phyloP scores from a whole-genome alignment of 1,140 invertebrate species.

The Papilio aristodemus region DNA sequence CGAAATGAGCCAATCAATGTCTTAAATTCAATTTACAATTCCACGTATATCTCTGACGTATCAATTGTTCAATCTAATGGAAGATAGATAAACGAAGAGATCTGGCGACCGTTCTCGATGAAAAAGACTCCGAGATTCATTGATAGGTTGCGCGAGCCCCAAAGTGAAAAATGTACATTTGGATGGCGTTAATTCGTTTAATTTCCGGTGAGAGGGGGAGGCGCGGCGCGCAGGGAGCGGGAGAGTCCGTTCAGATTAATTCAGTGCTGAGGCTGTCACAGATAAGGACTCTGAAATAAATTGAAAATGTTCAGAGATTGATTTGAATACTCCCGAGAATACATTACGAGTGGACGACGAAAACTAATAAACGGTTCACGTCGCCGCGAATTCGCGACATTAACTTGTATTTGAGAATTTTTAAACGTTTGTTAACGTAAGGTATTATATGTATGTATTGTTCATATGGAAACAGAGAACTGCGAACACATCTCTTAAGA shows the following conservation, averaged over 20 bases:
- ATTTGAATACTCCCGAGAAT: slow-evolving; percentile 76
- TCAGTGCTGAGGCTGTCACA: slow-evolving; percentile 74
- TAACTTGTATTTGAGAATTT: background rate
- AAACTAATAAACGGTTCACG: slow-evolving; percentile 59
- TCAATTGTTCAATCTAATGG: slow-evolving; percentile 76
- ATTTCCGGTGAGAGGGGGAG: slow-evolving; percentile 74
- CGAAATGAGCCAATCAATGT: slow-evolving; percentile 76
- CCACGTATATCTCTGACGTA: slow-evolving; percentile 75
- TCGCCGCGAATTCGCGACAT: slow-evolving; percentile 39
- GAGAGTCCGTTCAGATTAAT: slow-evolving; percentile 76
- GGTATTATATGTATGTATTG: too few relatives aligned
- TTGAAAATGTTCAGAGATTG: slow-evolving; percentile 80
- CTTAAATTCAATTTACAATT: slow-evolving; percentile 77
- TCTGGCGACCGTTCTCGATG: slow-evolving; percentile 67
- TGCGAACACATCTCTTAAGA: too few relatives aligned
- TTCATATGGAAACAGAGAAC: too few relatives aligned
- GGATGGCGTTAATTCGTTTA: slow-evolving; percentile 80
- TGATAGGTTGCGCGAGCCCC: slow-evolving; percentile 71
- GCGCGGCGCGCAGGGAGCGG: slow-evolving; percentile 48
- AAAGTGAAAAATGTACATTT: slow-evolving; percentile 81
- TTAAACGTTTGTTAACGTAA: background rate
- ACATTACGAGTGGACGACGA: slow-evolving; percentile 60
- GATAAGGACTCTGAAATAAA: slow-evolving; percentile 80
- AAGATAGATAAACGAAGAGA: slow-evolving; percentile 75
- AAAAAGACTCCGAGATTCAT: slow-evolving; percentile 74